Evolutionary conservation across 2,113 vertebrate genomes (phyloP), one percentile per base, ranked within the genome.

Genomic region (Xerus inauris): DNA sequence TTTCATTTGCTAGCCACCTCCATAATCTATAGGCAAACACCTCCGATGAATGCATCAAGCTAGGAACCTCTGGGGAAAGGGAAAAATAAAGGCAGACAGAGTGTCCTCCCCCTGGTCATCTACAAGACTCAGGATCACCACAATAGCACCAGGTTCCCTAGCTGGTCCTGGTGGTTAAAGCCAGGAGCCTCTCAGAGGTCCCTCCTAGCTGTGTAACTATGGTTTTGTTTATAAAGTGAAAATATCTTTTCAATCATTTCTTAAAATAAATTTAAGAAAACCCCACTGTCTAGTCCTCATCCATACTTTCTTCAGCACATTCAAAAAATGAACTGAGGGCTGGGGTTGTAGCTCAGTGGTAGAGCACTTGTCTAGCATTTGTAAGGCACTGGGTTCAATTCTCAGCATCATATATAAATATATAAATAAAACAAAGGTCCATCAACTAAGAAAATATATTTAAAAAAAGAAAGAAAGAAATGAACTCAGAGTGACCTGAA

Each of bases 191-290:
- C 69, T 28, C 40, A 79, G 67, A 79, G 5, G 38, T n/a, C 24
- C 73, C 32, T 35, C 65, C 57, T 38, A 57, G 59, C 16, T 82
- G 3, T 47, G 7, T 59, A 67, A 75, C 32, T 49, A 54, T 30
- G 19, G 62, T 24, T 80, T 51, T 71, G 69, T 17, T 80, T 72
- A 73, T 35, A 42, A 81, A 79, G 26, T 49, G 9, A 88, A 94
- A 95, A 32, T 11, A 35, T 30, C 45, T 93, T 75, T 87, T 59
- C 16, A 64, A 17, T 19, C 3, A 92, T 24, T 92, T 87, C 32
- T 47, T 71, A 86, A 67, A 93, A 76, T 42, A 57, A 51, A 47
- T 91, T 49, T 49, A n/a, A 75, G 73, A 69, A 89, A 94, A 67
- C 8, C 54, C 47, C 77, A 54, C 30, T 67, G 49, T 54, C 24